These are phyloP conservation scores for Limnephilus auricula DNA, from an alignment of 2,888 invertebrate species.

Conservation along the genomic window DNA sequence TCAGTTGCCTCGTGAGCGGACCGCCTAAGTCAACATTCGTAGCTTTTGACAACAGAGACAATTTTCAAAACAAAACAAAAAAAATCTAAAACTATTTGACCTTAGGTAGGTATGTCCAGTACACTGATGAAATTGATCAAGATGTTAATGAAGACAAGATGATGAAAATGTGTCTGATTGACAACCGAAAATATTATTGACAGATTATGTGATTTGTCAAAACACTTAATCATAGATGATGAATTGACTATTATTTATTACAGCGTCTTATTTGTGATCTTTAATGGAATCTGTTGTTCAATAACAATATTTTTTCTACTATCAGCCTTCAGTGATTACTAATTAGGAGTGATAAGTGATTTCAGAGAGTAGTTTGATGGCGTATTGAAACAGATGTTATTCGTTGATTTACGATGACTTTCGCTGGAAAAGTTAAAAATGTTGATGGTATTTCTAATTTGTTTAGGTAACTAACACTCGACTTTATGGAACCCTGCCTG, in stretches of 20 bases:
- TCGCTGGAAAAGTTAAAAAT: not conserved
- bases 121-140: not conserved
- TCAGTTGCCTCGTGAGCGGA: no score
- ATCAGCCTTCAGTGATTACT: not conserved
- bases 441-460: not conserved
- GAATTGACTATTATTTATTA: not conserved
- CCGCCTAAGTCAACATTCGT: not conserved
- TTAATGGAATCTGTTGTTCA: not conserved
- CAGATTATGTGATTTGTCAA: not conserved
- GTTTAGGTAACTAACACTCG: no score
- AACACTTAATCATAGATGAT: not conserved
- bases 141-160: not conserved
- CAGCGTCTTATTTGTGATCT: not conserved
- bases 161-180: not conserved
- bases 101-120: not conserved
- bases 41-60: not conserved
- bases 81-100: not conserved
- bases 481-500: no score
- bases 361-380: not conserved
- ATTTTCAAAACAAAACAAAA: not conserved
- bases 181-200: not conserved
- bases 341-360: no score
- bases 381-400: not conserved
- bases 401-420: not conserved
- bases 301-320: not conserved